Conservation (phyloP, 1,140 invertebrate species). For the Rhagoletis pomonella region DNA sequence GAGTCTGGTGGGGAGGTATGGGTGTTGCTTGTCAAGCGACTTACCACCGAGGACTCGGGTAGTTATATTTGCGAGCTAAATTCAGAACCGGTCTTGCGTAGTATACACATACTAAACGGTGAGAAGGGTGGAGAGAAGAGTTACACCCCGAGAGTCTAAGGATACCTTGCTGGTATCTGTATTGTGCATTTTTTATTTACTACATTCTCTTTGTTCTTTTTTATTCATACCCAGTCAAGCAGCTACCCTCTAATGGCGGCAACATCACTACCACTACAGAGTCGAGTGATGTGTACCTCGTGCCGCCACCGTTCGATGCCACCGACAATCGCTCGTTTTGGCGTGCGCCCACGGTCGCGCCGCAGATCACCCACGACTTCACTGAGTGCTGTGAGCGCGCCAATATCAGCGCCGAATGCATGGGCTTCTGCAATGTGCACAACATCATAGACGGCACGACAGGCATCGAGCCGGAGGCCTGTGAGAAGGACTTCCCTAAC, state of each 20-base stretch:
- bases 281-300: constrained; percentile 75
- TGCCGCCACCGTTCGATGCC: constrained; percentile 72
- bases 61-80: constrained; percentile 89
- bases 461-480: constrained; percentile 85
- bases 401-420: constrained; percentile 81
- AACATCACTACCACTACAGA: constrained; percentile 71
- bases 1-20: constrained; percentile 84
- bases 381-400: constrained; percentile 83
- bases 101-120: constrained; percentile 85
- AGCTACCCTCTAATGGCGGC: constrained; percentile 55
- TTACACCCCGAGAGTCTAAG: not conserved
- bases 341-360: constrained; percentile 64
- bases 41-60: constrained; percentile 82
- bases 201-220: not conserved
- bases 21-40: constrained; percentile 85
- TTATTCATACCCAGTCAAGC: constrained; percentile 62
- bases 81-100: constrained; percentile 83
- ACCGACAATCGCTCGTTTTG: constrained; percentile 72
- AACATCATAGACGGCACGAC: constrained; percentile 86
- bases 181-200: not conserved
- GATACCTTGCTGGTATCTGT: not conserved
- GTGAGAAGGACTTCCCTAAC: constrained; percentile 84
- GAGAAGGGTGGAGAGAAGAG: constrained; percentile 62
- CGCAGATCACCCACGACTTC: constrained; percentile 80
- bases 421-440: constrained; percentile 88